phyloP scores from a whole-genome alignment of 2,797 vertebrate species.

The Ficedula albicollis region DNA sequence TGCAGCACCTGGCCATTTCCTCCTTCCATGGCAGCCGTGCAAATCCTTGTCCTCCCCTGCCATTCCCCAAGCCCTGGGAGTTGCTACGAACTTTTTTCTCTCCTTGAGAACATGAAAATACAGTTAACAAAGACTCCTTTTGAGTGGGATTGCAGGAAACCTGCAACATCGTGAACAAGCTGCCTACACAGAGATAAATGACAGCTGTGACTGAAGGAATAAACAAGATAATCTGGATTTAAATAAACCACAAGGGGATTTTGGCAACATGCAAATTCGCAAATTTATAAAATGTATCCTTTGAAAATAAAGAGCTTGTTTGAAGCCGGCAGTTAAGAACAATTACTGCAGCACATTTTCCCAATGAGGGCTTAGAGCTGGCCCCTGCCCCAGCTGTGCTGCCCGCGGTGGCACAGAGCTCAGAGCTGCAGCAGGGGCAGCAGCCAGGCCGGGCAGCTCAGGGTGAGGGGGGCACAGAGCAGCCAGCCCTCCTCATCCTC shows the following conservation, averaged over 20 bases:
- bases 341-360: conserved; percentile 20
- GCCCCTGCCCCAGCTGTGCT: background rate
- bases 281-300: conserved; percentile 63
- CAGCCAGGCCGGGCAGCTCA: background rate
- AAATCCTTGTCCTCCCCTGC: background rate
- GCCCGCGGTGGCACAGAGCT: accelerated
- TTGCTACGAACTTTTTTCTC: background rate
- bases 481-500: background rate
- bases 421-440: accelerated
- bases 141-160: conserved; percentile 55
- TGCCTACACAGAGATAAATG: conserved; percentile 64
- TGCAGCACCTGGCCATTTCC: background rate
- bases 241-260: conserved; percentile 66
- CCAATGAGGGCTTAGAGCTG: background rate
- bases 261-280: conserved; percentile 68
- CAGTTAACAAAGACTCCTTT: conserved; percentile 42
- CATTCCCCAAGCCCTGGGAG: background rate
- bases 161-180: conserved; percentile 56
- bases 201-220: conserved; percentile 76
- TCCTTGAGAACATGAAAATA: conserved; percentile 4
- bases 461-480: background rate
- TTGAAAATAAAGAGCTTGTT: conserved; percentile 71
- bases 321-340: conserved; percentile 57
- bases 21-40: background rate
- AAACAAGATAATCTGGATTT: conserved; percentile 79